Base-by-base conservation (phyloP, 2,113 vertebrate genomes). In the Tupaia tana region DNA sequence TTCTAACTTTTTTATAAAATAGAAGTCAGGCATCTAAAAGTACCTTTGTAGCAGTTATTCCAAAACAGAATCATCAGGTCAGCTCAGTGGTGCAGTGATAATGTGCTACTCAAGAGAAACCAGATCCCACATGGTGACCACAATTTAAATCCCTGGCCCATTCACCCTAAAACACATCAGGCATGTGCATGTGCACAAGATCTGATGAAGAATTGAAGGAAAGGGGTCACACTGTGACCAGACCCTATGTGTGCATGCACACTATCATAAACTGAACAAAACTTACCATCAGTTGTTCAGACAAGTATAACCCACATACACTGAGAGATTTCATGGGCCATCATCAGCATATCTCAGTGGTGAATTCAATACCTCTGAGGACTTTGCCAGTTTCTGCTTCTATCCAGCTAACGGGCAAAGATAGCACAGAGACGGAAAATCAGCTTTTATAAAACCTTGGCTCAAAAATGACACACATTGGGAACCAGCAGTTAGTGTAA, bases 1-100 rank as follows among this genome's bases (percentile, higher is more conserved):
- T 86, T 86, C 3, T 74, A 75, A 70, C 15, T 29, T 20, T 86
- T 93, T 95, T 73, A 67, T 59, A 80, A 85, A 56, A 58, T 74
- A 91, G 66, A 69, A 75, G 6, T 29, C 27, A 89, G 71, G 78
- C 24, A 29, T 84, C 56, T 81, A 18, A 67, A 89, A 75, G 12
- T 85, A 43, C 1, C 25, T 16, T 64, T 86, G 34, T 25, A 94
- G 34, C 10, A 85, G 8, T 90, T 88, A 78, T 80, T 92, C 27
- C 43, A 43, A 43, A 43, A 43, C 43, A 43, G 43, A 43, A 43
- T 43, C 43, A 43, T 43, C 43, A 43, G 43, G 43, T 43, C 43
- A 43, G 43, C 43, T 43, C 43, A 43, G 43, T 43, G 43, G 43
- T 43, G 43, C 43, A 43, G 43, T 43, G 43, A 43, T 43, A 43